Evolutionary conservation across 2,797 vertebrate species (phyloP), one percentile per base, ranked within the genome.

Genomic region (Acropternis orthonyx): DNA sequence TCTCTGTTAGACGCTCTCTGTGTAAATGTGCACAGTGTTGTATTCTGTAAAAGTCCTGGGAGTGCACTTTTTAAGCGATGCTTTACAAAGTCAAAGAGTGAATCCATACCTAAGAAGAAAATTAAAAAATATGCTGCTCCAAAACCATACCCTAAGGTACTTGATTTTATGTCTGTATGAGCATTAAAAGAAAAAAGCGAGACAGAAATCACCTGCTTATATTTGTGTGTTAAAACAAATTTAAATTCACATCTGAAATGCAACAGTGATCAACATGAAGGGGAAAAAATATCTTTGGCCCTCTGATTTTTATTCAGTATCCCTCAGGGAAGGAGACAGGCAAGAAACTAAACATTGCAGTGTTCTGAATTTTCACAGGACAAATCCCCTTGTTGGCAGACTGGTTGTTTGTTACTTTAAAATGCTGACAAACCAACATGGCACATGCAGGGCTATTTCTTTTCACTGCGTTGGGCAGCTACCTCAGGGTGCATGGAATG

Each of bases 41-140:
- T 92, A 20, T 81, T 86, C 80, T 94, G 72, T 21, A 67, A 15
- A 61, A 75, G 23, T 49, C 68, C 88, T 86, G 58, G 28, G 80
- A 94, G 75, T 56, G 46, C 34, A 58, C n/a, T 56, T 94, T 97
- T 93, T 90, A 95, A 91, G 92, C 97, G 91, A 61, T 92, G 63
- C 95, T 97, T 96, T 95, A 48, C 80, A 93, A 96, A 96, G 85
- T 94, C 89, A 96, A 95, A 97, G 80, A 93, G 75, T 15, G 44
- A 78, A 83, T 89, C 44, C n/a, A 39, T 39, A 89, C 37, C 51
- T 66, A 82, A 79, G 91, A 95, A 87, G 59, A 59, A 94, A 96
- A 96, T 96, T 92, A 44, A 89, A 95, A 81, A 93, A 14, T 91
- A 20, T 79, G 17, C n/a, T 86, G 23, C 52, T 71, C 39, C 28